These are phyloP conservation scores for Prunella fulvescens DNA, from an alignment of 2,113 vertebrate genomes.

Conservation along the genomic window DNA sequence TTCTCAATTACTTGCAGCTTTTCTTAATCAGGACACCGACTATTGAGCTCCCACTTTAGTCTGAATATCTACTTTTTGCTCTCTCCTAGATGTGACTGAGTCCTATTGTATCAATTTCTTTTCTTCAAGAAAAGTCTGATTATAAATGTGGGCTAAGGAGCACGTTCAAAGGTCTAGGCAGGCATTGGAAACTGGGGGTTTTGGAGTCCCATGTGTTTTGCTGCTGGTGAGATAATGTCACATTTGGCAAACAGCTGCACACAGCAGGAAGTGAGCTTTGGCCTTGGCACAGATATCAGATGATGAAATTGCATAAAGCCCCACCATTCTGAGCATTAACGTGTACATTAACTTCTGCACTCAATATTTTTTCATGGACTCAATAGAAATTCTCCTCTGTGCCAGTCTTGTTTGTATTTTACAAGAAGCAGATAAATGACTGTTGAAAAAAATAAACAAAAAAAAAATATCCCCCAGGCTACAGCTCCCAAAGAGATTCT, in stretches of 20 bases:
- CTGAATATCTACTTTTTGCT: not conserved
- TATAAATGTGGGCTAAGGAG: not conserved
- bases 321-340: not conserved
- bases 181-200: not conserved
- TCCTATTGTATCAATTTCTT: not conserved
- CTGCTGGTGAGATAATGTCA: not conserved
- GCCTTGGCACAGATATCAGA: not conserved
- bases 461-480: not conserved
- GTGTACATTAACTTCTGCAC: not conserved
- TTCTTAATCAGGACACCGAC: not conserved
- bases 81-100: not conserved
- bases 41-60: not conserved
- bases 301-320: not conserved
- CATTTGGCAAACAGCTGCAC: not conserved
- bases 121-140: not conserved
- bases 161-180: not conserved
- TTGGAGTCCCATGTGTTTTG: not conserved
- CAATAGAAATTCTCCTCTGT: not conserved
- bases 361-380: not conserved
- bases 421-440: not conserved
- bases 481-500: not conserved
- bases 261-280: not conserved
- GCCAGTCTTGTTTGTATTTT: not conserved
- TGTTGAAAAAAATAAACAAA: not conserved
- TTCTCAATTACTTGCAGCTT: not conserved